These are phyloP conservation scores for Porites cylindrica DNA, from an alignment of 92 coral and sea anemone genomes.

Conservation along the genomic window DNA sequence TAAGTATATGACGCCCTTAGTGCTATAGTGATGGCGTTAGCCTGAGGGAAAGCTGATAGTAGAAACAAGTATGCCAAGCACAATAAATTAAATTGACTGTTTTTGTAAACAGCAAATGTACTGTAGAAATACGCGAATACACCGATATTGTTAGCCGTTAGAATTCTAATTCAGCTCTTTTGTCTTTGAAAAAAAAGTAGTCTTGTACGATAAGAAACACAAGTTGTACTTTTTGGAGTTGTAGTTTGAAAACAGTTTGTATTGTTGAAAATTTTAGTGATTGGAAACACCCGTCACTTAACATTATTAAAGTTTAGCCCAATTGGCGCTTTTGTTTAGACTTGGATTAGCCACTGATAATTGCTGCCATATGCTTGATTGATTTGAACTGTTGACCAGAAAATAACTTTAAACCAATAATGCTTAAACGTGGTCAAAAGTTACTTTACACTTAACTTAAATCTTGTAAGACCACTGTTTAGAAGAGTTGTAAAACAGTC, in stretches of 20 bases:
- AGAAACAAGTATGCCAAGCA: background rate
- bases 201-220: too few species aligned
- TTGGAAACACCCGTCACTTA: background rate
- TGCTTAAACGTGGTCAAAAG: conserved; percentile 31
- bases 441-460: conserved; percentile 5
- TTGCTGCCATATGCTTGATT: conserved; percentile 26
- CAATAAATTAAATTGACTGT: background rate
- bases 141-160: background rate
- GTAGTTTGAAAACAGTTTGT: too few species aligned
- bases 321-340: conserved; percentile 23
- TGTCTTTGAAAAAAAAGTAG: too few species aligned
- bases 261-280: too few species aligned
- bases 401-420: conserved; percentile 34
- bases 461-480: background rate
- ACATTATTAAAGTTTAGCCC: background rate
- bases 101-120: background rate
- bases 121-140: background rate
- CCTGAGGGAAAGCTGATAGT: conserved; percentile 4
- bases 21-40: background rate
- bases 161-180: too few species aligned
- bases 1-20: background rate
- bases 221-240: too few species aligned
- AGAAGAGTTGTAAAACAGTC: background rate
- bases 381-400: conserved; percentile 14
- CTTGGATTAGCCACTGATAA: background rate